Conservation (phyloP, 1,140 invertebrate genomes). For the Drosophila arawakana region DNA sequence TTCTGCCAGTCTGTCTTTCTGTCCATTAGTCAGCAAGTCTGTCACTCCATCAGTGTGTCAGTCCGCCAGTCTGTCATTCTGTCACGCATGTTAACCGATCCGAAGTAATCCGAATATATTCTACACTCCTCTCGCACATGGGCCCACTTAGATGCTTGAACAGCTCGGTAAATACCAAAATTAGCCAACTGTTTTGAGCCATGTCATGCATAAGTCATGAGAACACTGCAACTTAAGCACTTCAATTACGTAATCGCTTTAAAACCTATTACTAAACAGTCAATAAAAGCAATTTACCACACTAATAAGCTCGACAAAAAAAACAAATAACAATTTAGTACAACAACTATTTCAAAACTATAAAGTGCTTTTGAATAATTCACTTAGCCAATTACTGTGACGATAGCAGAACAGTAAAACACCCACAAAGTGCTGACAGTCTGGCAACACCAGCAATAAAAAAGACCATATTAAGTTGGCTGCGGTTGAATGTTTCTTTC, state of each 20-base stretch:
- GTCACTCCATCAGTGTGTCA: slow-evolving; percentile 15
- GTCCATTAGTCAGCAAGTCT: slow-evolving; percentile 1
- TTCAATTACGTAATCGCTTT: slow-evolving; percentile 28
- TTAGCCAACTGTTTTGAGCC: slow-evolving; percentile 28
- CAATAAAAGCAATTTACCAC: slow-evolving; percentile 24
- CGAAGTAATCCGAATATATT: slow-evolving; percentile 33
- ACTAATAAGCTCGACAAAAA: slow-evolving; percentile 1
- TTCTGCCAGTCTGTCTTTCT: background rate
- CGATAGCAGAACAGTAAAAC: no score
- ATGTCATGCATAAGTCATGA: slow-evolving; percentile 59
- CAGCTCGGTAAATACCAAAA: slow-evolving; percentile 40
- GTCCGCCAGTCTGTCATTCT: slow-evolving; percentile 7
- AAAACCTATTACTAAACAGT: slow-evolving; percentile 22
- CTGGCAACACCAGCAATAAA: background rate
- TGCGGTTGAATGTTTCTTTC: background rate
- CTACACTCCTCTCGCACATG: background rate
- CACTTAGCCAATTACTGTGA: no score
- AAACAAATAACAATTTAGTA: slow-evolving; percentile 4
- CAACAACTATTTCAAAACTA: slow-evolving; percentile 6
- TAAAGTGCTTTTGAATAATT: background rate
- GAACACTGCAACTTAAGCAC: slow-evolving; percentile 34
- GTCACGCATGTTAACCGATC: slow-evolving; percentile 54
- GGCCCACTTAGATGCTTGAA: slow-evolving; percentile 17
- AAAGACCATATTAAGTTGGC: background rate
- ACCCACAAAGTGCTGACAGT: background rate